Conservation (phyloP, 1,140 invertebrate species). For the Drosophila nigromelanica region DNA sequence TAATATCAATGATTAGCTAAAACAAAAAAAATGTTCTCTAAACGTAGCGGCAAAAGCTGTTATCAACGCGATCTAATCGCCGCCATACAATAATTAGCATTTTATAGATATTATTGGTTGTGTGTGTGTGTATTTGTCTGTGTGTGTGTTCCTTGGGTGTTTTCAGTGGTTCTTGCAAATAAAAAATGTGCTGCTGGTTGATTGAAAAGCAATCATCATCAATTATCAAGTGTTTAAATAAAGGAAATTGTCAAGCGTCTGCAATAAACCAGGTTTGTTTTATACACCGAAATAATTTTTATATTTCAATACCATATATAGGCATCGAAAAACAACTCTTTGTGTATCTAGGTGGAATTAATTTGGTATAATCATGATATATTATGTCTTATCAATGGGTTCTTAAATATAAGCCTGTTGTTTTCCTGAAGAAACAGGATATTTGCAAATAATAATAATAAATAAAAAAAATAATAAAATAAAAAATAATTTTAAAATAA, state of each 20-base stretch:
- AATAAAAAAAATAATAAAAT: too few relatives aligned
- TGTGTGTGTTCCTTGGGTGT: not conserved
- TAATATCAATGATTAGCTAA: conserved; percentile 31
- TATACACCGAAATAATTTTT: not conserved
- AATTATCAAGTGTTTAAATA: conserved; percentile 47
- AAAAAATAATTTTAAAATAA: too few relatives aligned
- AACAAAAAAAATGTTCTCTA: not conserved
- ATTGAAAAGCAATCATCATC: conserved; percentile 56
- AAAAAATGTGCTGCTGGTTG: conserved; percentile 11
- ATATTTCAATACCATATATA: not conserved
- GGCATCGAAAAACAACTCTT: too few relatives aligned
- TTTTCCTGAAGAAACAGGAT: too few relatives aligned
- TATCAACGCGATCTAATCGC: conserved; percentile 66
- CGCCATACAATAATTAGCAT: conserved; percentile 65
- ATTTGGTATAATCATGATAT: not conserved
- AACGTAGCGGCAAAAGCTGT: conserved; percentile 13
- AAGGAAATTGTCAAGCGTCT: not conserved
- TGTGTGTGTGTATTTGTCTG: not conserved
- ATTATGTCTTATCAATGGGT: conserved; percentile 12
- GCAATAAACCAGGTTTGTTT: not conserved
- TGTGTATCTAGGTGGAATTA: not conserved
- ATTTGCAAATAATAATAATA: too few relatives aligned
- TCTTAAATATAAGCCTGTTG: not conserved
- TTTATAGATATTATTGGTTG: conserved; percentile 28
- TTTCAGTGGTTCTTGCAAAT: conserved; percentile 7